Evolutionary conservation across 2,797 vertebrate genomes (phyloP).

Genomic region (Anguilla pacifica): DNA sequence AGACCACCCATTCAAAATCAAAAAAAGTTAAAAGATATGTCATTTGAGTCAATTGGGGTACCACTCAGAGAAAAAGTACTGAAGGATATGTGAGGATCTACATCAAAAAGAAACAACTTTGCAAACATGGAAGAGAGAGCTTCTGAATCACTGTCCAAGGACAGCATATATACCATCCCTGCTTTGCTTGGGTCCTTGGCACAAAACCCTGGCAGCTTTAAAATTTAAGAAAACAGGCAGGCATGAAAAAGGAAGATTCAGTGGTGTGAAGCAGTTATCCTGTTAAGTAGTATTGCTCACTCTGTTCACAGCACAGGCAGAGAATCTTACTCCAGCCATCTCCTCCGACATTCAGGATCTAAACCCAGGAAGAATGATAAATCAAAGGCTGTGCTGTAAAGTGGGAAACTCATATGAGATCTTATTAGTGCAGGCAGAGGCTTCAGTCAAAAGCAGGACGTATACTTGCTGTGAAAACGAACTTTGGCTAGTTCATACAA

Average conservation of each 20-base stretch:
- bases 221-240: not conserved
- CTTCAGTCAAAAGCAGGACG: not conserved
- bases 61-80: not conserved
- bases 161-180: not conserved
- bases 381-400: not conserved
- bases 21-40: not conserved
- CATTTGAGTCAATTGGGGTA: not conserved
- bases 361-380: slow-evolving; percentile 10
- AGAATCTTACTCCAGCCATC: not conserved
- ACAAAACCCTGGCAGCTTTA: not conserved
- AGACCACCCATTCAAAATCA: not conserved
- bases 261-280: slow-evolving; percentile 8
- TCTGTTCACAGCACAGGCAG: not conserved
- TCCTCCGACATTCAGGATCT: not conserved
- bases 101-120: not conserved
- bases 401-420: slow-evolving; percentile 7
- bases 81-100: not conserved
- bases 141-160: not conserved
- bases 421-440: slow-evolving; percentile 19
- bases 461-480: no score
- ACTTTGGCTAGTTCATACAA: no score
- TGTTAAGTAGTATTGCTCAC: not conserved
- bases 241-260: not conserved
- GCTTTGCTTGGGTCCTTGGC: not conserved
- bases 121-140: not conserved